A percentile compares a stretch with the other conserved stretches of the same genome.
Conservation (phyloP, 2,113 vertebrate species). For the Marmota flaviventris region DNA sequence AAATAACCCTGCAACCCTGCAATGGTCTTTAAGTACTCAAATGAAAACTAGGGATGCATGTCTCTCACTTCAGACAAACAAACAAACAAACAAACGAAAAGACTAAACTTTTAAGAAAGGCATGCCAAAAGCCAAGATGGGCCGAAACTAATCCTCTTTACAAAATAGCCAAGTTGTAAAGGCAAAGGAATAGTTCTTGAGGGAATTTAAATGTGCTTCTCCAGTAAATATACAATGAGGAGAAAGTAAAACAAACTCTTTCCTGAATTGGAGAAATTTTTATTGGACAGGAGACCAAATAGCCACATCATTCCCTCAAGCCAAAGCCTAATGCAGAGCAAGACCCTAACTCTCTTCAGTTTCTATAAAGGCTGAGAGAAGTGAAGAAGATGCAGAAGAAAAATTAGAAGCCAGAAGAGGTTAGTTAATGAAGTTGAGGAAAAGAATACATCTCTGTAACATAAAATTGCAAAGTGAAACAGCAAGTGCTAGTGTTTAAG, state of each 20-base stretch:
- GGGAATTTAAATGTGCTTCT: not conserved
- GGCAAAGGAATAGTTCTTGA: not conserved
- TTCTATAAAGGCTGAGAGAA: not conserved
- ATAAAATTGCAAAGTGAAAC: not conserved
- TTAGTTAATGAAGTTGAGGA: not conserved
- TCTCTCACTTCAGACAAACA: not conserved
- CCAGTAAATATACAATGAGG: not conserved
- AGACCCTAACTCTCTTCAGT: not conserved
- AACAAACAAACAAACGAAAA: not conserved
- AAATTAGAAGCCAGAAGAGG: not conserved
- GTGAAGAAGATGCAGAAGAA: not conserved
- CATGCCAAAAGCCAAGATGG: not conserved
- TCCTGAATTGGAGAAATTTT: not conserved
- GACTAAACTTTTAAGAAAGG: not conserved
- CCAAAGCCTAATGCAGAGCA: not conserved
- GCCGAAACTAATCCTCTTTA: not conserved
- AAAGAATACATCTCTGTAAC: not conserved
- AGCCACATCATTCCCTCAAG: not conserved
- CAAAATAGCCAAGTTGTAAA: not conserved
- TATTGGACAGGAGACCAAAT: not conserved
- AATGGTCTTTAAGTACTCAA: not conserved
- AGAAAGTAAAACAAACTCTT: not conserved
- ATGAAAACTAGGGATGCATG: not conserved
- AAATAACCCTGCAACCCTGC: not conserved
- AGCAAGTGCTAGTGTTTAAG: not conserved